Percentiles rank a stretch among this genome's conserved stretches.
phyloP scores from a whole-genome alignment of 2,888 invertebrate species.

The Cyaniris semiargus region DNA sequence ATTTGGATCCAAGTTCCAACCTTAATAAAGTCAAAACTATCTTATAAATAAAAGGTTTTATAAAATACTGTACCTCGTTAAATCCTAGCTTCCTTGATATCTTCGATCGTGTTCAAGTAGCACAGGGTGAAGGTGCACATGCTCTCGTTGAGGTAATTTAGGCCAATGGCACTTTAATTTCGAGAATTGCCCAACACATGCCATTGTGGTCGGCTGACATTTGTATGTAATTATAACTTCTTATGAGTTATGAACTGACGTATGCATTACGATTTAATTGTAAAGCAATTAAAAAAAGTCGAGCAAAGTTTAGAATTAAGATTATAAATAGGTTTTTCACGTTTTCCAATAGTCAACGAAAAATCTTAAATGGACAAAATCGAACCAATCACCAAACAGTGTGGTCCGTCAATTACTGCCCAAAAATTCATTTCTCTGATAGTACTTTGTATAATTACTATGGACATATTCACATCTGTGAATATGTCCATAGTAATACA shows the following conservation, averaged over 20 bases:
- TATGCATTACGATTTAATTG: neutral
- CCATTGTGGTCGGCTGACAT: constrained; percentile 17
- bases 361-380: no score
- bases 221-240: constrained; percentile 22
- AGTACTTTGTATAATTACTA: no score
- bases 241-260: neutral
- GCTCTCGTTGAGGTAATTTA: constrained; percentile 29
- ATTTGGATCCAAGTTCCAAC: no score
- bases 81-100: neutral
- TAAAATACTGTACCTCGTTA: neutral
- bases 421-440: no score
- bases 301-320: neutral
- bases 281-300: neutral
- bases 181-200: constrained; percentile 28
- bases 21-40: neutral
- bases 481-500: no score
- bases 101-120: neutral
- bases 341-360: no score
- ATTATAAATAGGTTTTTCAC: no score
- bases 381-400: no score
- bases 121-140: constrained; percentile 11
- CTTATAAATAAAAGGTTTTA: no score
- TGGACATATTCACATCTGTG: no score
- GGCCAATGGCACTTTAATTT: constrained; percentile 33
- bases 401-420: no score